These are phyloP conservation scores for Drosophila suzukii DNA, from an alignment of 1,140 invertebrate species.

Conservation along the genomic window DNA sequence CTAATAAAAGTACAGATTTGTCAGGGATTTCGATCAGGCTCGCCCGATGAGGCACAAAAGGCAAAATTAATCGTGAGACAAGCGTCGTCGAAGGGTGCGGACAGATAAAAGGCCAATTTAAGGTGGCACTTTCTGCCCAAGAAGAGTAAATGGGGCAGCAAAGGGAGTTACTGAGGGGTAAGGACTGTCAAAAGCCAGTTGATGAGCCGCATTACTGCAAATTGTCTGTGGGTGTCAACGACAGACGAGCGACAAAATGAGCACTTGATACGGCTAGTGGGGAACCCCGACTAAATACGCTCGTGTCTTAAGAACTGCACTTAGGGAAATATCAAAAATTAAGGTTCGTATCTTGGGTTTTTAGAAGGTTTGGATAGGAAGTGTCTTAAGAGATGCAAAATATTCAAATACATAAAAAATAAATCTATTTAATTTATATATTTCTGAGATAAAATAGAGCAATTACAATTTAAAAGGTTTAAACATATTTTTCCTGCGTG, in stretches of 20 bases:
- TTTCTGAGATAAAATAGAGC: too few species aligned
- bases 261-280: slow-evolving; percentile 53
- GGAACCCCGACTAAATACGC: not conserved
- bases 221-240: slow-evolving; percentile 66
- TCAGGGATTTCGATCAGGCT: slow-evolving; percentile 51
- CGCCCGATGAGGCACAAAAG: slow-evolving; percentile 24
- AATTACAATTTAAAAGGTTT: not conserved
- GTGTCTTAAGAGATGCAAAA: too few species aligned
- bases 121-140: slow-evolving; percentile 49
- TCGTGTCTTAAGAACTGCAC: not conserved
- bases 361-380: not conserved
- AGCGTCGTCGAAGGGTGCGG: slow-evolving; percentile 7
- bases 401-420: too few species aligned
- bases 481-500: slow-evolving; percentile 4
- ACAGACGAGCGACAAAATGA: slow-evolving; percentile 22
- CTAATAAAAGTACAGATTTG: slow-evolving; percentile 81
- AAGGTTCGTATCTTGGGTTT: not conserved
- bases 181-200: slow-evolving; percentile 55
- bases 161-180: not conserved
- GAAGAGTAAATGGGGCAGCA: not conserved
- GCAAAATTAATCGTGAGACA: slow-evolving; percentile 39
- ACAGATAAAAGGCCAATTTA: slow-evolving; percentile 67
- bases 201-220: slow-evolving; percentile 72
- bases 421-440: too few species aligned
- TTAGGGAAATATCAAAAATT: not conserved